phyloP scores from a whole-genome alignment of 2,113 vertebrate genomes.

The Sebastes fasciatus region DNA sequence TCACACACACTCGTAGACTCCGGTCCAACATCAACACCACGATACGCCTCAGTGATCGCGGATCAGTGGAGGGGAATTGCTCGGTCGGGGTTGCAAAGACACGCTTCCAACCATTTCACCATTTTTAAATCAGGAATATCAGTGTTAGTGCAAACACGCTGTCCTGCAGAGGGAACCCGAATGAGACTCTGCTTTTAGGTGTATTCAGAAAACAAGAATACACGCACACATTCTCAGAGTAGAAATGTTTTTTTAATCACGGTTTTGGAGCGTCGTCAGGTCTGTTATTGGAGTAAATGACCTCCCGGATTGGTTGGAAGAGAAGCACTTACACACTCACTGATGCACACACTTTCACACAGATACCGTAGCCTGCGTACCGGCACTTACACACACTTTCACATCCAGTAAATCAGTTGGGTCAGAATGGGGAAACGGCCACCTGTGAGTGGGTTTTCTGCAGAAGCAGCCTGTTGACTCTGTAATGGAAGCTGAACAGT shows the following conservation, averaged over 20 bases:
- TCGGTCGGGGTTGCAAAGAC: slow-evolving; percentile 8
- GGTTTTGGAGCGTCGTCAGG: slow-evolving; percentile 66
- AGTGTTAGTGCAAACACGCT: neutral
- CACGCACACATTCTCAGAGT: slow-evolving; percentile 61
- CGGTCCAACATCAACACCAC: slow-evolving; percentile 58
- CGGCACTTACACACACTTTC: slow-evolving; percentile 21
- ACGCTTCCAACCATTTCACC: slow-evolving; percentile 15
- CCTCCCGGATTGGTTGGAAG: slow-evolving; percentile 63
- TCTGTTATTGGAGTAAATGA: slow-evolving; percentile 79
- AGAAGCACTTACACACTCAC: slow-evolving; percentile 46
- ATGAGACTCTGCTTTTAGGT: no score
- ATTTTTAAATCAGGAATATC: slow-evolving; percentile 51
- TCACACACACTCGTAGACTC: slow-evolving; percentile 21
- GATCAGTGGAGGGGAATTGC: slow-evolving; percentile 23
- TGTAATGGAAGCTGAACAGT: slow-evolving; percentile 74
- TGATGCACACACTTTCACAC: slow-evolving; percentile 51
- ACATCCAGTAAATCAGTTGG: slow-evolving; percentile 55
- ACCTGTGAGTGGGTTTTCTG: slow-evolving; percentile 73
- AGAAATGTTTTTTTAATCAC: slow-evolving; percentile 75
- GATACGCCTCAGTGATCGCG: slow-evolving; percentile 30
- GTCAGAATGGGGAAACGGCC: slow-evolving; percentile 72
- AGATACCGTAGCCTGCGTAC: slow-evolving; percentile 35
- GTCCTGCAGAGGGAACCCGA: no score
- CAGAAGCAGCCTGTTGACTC: slow-evolving; percentile 75
- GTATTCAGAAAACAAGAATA: no score